Evolutionary conservation across 2,113 vertebrate species (phyloP), one percentile per base, ranked within the genome.

Genomic region (Rhabdomys dilectus): DNA sequence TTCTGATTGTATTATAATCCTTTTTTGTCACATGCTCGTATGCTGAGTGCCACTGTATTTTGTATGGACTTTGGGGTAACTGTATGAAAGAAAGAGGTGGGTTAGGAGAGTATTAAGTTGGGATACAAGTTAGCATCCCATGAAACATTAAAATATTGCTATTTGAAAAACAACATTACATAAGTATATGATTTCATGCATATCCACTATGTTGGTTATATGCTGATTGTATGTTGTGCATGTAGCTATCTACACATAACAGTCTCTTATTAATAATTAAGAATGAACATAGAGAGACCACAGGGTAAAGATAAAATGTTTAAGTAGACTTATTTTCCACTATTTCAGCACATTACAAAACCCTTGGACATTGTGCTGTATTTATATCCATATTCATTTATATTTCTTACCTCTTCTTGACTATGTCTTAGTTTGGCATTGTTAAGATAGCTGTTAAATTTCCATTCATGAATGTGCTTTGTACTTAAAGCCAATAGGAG

Each of bases 301-400:
- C 17, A n/a, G 31, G 82, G 26, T 1, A 64, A 89, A 94, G 45
- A 94, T 77, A 94, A 70, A 29, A 36, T 78, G 91, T 84, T 68
- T 66, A 94, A 96, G 64, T 45, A 95, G 88, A 97, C 58, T 53
- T 93, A 86, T 89, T 95, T 94, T 91, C 66, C 78, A 45, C 73
- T 45, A 84, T 78, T 94, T 89, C 62, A 81, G 39, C 15, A 58
- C 62, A 81, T 86, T 81, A 84, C 13, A 90, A 97, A 96, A 95
- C 21, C 21, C 93, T 82, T 82, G 88, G 73, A 96, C 90, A 70
- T 10, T 84, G 93, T 91, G 86, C 92, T 86, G 73, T 96, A 89
- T 95, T 96, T 89, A 48, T 90, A 51, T 80, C 87, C 24, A 19
- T 68, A 91, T 86, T 89, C 91, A 91, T 94, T 62, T 90, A 96